Base-by-base conservation (phyloP, 2,888 invertebrate genomes). In the Pycnomerus fuliginosus region DNA sequence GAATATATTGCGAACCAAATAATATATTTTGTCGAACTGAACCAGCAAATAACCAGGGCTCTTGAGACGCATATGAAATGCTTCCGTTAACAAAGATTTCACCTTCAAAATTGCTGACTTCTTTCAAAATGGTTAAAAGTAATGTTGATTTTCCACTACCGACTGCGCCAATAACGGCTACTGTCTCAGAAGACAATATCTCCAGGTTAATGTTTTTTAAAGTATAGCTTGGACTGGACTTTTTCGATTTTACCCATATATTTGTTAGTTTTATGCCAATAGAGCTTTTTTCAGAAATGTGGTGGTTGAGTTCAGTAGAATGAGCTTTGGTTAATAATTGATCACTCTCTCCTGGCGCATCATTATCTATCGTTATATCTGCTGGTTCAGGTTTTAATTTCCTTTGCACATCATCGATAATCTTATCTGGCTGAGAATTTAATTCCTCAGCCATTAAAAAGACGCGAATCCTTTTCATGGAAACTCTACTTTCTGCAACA, bases 401-500 rank as follows among this genome's bases (percentile, higher is more conserved):
- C n/a, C n/a, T n/a, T n/a, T n/a, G n/a, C n/a, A n/a, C n/a, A n/a
- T n/a, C n/a, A n/a, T n/a, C n/a, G n/a, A n/a, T n/a, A n/a, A n/a
- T n/a, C n/a, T n/a, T n/a, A n/a, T n/a, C n/a, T n/a, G n/a, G n/a
- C n/a, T n/a, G n/a, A n/a, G n/a, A n/a, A n/a, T n/a, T n/a, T n/a
- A 52, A 42, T 45, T 38, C 16, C 10, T 75, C 74, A 54, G 72
- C 73, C 50, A 74, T 48, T 62, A 78, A 64, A 51, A 76, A 84
- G 64, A 69, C 79, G 74, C 78, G 78, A 16, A 92, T 73, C n/a
- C 46, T 23, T 22, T 41, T 27, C 2, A 46, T 15, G 4, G 46
- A 36, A 7, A 46, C 41, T 27, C 27, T 36, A 4, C 36, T 32
- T 74, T 93, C 92, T 0, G 90, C 87, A 20, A 86, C 76, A 73